Evolutionary conservation across 2,888 invertebrate genomes (phyloP).

Genomic region (Julus scanicus): DNA sequence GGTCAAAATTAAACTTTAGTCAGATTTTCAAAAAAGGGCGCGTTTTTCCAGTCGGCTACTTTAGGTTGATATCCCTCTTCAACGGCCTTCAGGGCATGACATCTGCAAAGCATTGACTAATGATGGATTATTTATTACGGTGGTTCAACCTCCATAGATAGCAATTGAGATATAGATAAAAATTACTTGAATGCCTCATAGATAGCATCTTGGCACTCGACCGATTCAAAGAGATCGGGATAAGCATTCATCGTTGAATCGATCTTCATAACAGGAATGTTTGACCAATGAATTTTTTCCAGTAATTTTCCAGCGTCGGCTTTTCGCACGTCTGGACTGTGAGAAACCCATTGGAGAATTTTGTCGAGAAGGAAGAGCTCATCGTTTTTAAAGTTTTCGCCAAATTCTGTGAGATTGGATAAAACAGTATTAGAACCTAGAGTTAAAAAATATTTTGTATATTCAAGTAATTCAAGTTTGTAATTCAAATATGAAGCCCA

Average conservation of each 20-base stretch:
- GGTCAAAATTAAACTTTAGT: background rate
- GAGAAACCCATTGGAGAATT: conserved; percentile 22
- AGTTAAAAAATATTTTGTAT: background rate
- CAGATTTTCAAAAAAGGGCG: conserved; percentile 12
- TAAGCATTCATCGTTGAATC: conserved; percentile 8
- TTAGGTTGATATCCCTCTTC: conserved; percentile 31
- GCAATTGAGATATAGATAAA: conserved; percentile 5
- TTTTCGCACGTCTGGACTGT: conserved; percentile 31
- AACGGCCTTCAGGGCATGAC: conserved; percentile 40
- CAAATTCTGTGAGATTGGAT: background rate
- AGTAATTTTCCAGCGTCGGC: background rate
- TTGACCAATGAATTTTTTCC: background rate
- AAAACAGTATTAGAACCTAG: background rate
- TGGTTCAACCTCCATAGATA: background rate
- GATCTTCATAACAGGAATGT: conserved; percentile 20
- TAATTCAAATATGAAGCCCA: too few species aligned
- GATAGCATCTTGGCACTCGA: conserved; percentile 8
- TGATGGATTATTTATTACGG: conserved; percentile 6
- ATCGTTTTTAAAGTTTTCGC: background rate
- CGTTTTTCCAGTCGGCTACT: conserved; percentile 46
- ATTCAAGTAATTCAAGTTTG: too few species aligned
- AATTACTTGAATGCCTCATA: conserved; percentile 47
- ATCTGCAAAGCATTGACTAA: conserved; percentile 48
- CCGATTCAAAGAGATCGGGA: conserved; percentile 16
- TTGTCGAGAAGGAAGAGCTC: conserved; percentile 4